Base-by-base conservation (phyloP, 2,888 invertebrate genomes). In the Rhyacophila evoluta region DNA sequence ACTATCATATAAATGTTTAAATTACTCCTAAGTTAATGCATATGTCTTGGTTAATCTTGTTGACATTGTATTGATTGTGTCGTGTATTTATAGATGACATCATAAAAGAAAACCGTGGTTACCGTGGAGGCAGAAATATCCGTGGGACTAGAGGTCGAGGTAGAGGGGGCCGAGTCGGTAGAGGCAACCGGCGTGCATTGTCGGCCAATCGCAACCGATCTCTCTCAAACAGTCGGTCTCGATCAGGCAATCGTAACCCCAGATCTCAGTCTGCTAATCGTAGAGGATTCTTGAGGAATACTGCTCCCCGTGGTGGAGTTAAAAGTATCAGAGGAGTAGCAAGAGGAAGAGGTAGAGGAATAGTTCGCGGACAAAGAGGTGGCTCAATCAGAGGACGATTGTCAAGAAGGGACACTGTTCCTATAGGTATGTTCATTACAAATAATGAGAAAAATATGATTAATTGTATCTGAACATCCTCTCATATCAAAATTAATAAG, bases 381-480 rank as follows among this genome's bases (percentile, higher is more conserved):
- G 41, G 70, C 2, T n/a, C 68, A n/a, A 25, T 74, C 2, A 67
- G 73, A 19, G 79, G 79, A 38, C 41, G 79, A 19, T 41, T 74
- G n/a, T 74, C 80, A 19, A 74, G 80, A 36, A 73, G 80, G 79
- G 79, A 79, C 69, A 55, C 75, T 38, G 39, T 78, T 67, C 39
- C 67, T 6, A 55, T 55, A 55, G 55, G 55, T 55, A 55, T 55
- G 0, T 6, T n/a, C 29, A 33, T 33, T 4, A 33, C 29, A n/a
- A n/a, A n/a, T n/a, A n/a, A n/a, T n/a, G n/a, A n/a, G n/a, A n/a
- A n/a, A n/a, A n/a, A n/a, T n/a, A n/a, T n/a, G n/a, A n/a, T n/a
- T n/a, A n/a, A n/a, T n/a, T n/a, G n/a, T n/a, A n/a, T n/a, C n/a
- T n/a, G n/a, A n/a, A n/a, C n/a, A n/a, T n/a, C n/a, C n/a, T n/a